Conservation (phyloP, 2,797 vertebrate genomes). For the Euthynnus affinis region DNA sequence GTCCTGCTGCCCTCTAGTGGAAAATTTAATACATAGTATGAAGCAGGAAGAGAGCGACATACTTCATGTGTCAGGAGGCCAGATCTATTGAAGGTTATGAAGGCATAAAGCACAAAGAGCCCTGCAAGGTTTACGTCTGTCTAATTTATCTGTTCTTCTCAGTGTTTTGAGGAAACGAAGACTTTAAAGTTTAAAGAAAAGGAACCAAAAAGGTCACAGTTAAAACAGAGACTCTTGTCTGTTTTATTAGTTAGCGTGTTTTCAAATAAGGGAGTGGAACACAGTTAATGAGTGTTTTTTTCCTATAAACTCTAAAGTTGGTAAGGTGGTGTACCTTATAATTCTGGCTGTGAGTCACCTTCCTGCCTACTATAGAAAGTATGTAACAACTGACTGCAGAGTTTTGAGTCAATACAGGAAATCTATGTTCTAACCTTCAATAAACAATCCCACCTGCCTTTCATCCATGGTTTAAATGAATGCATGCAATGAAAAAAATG, state of each 20-base stretch:
- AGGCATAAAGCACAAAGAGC: neutral
- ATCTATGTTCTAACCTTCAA: conserved; percentile 32
- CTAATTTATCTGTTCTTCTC: neutral
- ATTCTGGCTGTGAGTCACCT: conserved; percentile 17
- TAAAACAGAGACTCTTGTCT: conserved; percentile 7
- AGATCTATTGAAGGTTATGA: too few relatives aligned
- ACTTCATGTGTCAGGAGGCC: neutral
- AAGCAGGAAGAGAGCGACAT: neutral
- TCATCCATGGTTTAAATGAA: neutral
- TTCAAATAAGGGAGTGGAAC: neutral
- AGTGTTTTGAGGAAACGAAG: neutral
- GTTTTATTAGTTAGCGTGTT: conserved; percentile 11
- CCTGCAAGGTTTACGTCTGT: neutral
- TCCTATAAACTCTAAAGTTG: neutral
- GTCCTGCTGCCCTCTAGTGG: conserved; percentile 73
- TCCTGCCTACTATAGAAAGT: conserved; percentile 25
- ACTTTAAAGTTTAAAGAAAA: neutral
- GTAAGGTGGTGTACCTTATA: neutral
- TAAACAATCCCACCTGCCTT: conserved; percentile 40
- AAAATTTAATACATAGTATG: neutral
- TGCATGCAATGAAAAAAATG: neutral
- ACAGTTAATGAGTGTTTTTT: conserved; percentile 8
- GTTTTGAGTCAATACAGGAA: conserved; percentile 27
- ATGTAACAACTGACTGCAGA: conserved; percentile 20
- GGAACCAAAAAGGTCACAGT: conserved; percentile 14